Conservation (phyloP, 2,888 invertebrate species). For the Drosophila atripex region DNA sequence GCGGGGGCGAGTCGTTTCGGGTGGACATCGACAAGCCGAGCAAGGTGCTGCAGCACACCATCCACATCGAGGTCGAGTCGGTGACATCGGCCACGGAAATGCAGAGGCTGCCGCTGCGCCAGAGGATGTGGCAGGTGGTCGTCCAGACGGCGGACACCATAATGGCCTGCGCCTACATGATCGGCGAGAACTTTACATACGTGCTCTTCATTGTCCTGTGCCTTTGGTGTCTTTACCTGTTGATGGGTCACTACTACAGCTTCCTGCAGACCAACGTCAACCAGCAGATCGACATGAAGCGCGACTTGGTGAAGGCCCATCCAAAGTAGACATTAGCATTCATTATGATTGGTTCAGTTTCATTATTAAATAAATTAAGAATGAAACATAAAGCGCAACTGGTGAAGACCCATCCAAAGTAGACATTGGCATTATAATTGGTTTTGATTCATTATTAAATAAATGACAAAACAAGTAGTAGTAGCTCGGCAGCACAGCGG, state of each 20-base stretch:
- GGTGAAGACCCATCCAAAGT: background rate
- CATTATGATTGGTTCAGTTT: conserved; percentile 5
- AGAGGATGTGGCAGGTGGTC: conserved; percentile 63
- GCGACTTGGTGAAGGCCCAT: background rate
- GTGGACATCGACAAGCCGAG: conserved; percentile 20
- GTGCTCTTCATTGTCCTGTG: conserved; percentile 60
- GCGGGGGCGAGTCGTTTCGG: background rate
- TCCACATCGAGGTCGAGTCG: conserved; percentile 72
- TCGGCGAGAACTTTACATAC: conserved; percentile 67
- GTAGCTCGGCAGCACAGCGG: conserved; percentile 2
- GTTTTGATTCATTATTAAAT: conserved; percentile 6
- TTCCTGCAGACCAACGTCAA: conserved; percentile 43
- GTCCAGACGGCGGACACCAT: conserved; percentile 54
- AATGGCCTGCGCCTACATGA: conserved; percentile 55
- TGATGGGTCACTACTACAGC: conserved; percentile 53
- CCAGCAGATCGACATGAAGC: conserved; percentile 19
- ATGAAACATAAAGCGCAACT: conserved; percentile 5
- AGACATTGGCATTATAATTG: conserved; percentile 1
- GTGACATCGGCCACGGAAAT: conserved; percentile 56
- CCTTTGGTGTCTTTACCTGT: conserved; percentile 63
- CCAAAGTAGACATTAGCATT: conserved; percentile 8
- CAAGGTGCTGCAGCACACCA: conserved; percentile 54
- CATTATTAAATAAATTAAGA: background rate
- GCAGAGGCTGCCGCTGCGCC: conserved; percentile 55
- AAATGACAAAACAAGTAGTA: background rate